Evolutionary conservation across 2,797 vertebrate genomes (phyloP), one percentile per base, ranked within the genome.

Genomic region (Leptoclinus maculatus): DNA sequence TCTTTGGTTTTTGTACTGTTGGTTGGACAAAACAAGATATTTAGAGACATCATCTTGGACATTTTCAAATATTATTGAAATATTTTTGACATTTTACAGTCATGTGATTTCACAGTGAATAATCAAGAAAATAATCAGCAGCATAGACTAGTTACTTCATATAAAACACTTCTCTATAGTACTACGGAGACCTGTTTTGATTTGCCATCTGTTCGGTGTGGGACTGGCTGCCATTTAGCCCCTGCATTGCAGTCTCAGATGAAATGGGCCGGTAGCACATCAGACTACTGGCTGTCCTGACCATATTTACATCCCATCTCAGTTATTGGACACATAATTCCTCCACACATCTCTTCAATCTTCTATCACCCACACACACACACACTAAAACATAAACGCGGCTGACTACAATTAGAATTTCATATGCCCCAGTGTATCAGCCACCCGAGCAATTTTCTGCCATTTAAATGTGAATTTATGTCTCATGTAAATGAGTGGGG

Each of bases 391-490:
- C 56, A 36, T 14, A 68, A 71, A 83, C 69, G 66, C 23, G 25
- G 64, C 75, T 43, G 82, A 84, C 76, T 78, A 79, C 85, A 89
- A 90, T 91, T 92, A 88, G 74, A 88, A 89, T 90, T 90, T 91
- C 85, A 91, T 87, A 86, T 82, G 81, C 83, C 67, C 67, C 75
- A 86, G 89, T 91, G 88, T 94, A 90, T 94, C 88, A 89, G 83
- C 77, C 79, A 63, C 80, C 64, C 36, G 58, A 88, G 90, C 92
- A 93, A 94, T 96, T 93, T 92, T 90, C 88, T 82, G 73, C 88
- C 85, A 88, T 90, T 91, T 93, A 92, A 94, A 94, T 88, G 86
- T 89, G 94, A 93, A 93, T 96, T 95, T 94, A 93, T 89, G 90
- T 90, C 79, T 86, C 86, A 94, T 94, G 94, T 90, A 95, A 96